These are phyloP conservation scores for Megaceryle maxima DNA, from an alignment of 2,113 vertebrate species.

Conservation along the genomic window DNA sequence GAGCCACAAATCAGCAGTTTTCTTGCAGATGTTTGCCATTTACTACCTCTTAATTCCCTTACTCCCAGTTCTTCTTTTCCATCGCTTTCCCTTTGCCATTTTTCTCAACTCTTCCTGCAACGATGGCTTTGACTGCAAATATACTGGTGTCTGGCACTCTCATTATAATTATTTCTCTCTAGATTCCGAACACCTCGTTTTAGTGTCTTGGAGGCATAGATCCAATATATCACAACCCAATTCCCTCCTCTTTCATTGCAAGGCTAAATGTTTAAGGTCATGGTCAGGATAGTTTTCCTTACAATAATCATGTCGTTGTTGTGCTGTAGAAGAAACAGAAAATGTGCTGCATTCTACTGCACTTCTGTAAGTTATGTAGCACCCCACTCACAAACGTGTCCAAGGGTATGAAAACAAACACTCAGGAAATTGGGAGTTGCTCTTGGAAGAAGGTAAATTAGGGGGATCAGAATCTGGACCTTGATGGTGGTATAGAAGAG, in stretches of 20 bases:
- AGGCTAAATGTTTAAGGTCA: neutral
- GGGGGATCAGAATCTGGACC: neutral
- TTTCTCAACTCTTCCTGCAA: slow-evolving; percentile 7
- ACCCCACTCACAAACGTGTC: neutral
- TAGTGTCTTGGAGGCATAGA: neutral
- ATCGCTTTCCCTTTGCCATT: neutral
- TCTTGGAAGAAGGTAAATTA: neutral
- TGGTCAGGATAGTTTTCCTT: neutral
- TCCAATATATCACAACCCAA: neutral
- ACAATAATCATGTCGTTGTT: neutral
- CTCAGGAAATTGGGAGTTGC: neutral
- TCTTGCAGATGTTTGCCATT: slow-evolving; percentile 51
- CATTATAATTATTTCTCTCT: neutral
- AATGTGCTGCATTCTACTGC: neutral
- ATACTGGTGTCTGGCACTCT: neutral
- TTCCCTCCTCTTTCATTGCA: neutral
- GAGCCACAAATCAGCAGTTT: slow-evolving; percentile 32
- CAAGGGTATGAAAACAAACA: neutral
- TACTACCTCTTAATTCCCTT: slow-evolving; percentile 6
- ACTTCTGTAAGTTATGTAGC: neutral
- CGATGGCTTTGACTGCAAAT: neutral
- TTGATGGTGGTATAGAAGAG: neutral
- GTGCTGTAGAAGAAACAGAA: neutral
- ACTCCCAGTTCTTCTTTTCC: neutral
- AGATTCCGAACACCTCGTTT: neutral